phyloP scores from a whole-genome alignment of 2,797 vertebrate genomes.

The Gila robusta region DNA sequence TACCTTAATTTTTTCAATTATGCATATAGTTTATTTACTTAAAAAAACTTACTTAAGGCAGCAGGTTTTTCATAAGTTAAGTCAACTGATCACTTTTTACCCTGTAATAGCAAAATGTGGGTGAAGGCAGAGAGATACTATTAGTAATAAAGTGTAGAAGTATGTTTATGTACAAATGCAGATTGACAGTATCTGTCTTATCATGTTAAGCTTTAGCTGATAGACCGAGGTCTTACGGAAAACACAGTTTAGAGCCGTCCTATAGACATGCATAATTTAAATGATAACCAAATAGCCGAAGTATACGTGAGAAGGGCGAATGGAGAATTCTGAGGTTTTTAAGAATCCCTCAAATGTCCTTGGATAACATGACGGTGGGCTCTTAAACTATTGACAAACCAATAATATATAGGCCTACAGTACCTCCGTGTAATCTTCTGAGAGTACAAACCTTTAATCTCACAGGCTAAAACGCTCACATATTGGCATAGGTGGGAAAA shows the following conservation, averaged over 20 bases:
- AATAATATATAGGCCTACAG: background rate
- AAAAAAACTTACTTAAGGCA: too few relatives aligned
- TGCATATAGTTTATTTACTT: too few relatives aligned
- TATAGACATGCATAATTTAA: conserved; percentile 4
- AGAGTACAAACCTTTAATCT: conserved; percentile 6
- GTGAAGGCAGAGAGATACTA: background rate
- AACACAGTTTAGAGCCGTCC: background rate
- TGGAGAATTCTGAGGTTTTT: background rate
- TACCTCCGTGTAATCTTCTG: background rate
- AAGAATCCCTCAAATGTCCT: conserved; percentile 7
- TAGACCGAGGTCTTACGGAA: background rate
- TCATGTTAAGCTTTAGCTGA: background rate
- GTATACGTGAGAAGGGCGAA: background rate
- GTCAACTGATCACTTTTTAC: too few relatives aligned
- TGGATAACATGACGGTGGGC: background rate
- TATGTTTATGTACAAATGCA: background rate
- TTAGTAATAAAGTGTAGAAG: too few relatives aligned
- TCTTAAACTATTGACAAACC: conserved; percentile 22
- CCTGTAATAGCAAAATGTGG: background rate
- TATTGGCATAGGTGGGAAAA: background rate
- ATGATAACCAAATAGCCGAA: conserved; percentile 22
- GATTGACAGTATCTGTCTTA: background rate
- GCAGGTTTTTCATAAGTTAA: too few relatives aligned
- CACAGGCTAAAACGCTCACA: background rate
- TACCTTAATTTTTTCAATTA: too few relatives aligned